A percentile compares a stretch with the other conserved stretches of the same genome.
Evolutionary conservation across 2,113 vertebrate genomes (phyloP).

Genomic region (Siniperca knerii): DNA sequence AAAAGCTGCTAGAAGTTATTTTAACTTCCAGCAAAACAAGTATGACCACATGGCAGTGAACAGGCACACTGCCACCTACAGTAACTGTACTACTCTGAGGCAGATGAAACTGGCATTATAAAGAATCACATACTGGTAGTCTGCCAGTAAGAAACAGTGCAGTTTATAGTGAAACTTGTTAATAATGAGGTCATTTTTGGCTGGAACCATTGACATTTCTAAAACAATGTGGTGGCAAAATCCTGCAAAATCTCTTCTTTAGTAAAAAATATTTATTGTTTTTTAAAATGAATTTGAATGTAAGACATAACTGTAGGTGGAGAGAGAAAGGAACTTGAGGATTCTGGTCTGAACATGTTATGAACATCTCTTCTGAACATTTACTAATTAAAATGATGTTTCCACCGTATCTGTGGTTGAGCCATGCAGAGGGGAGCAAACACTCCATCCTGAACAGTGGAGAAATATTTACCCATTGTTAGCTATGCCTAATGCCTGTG

Average conservation of each 20-base stretch:
- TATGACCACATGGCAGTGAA: too few relatives aligned
- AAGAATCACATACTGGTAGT: neutral
- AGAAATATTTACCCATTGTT: slow-evolving; percentile 44
- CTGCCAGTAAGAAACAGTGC: neutral
- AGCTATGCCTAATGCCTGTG: slow-evolving; percentile 30
- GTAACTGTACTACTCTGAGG: neutral
- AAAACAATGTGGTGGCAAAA: neutral
- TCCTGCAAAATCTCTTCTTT: neutral
- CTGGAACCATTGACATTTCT: neutral
- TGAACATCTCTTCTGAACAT: neutral
- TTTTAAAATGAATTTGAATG: neutral
- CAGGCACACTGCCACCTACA: neutral
- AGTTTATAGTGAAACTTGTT: neutral
- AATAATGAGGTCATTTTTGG: neutral
- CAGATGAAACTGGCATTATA: slow-evolving; percentile 1
- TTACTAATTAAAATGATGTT: slow-evolving; percentile 20
- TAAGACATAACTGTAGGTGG: neutral
- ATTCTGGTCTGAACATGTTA: slow-evolving; percentile 1
- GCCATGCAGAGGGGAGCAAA: neutral
- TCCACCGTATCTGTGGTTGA: neutral
- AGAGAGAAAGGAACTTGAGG: neutral
- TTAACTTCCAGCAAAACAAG: too few relatives aligned
- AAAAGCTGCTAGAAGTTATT: neutral
- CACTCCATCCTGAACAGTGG: slow-evolving; percentile 2
- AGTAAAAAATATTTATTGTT: neutral